Percentiles rank a stretch among this genome's conserved stretches.
Evolutionary conservation across 2,888 invertebrate genomes (phyloP).

Genomic region (Oconnorella tubifera): DNA sequence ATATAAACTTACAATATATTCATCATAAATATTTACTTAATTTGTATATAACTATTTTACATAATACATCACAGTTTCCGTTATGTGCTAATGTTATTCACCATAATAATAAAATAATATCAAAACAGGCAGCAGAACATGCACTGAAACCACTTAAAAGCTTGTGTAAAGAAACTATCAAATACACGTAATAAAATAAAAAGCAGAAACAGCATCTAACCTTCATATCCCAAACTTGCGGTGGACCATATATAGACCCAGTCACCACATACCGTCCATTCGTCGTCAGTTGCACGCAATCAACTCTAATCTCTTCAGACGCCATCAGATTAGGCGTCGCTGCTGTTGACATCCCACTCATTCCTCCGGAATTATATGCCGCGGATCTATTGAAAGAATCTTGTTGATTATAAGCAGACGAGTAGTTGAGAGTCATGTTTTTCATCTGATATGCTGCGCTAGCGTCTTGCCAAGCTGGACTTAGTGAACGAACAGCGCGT

Average conservation of each 20-base stretch:
- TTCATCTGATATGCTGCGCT: slow-evolving; percentile 22
- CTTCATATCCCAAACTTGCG: slow-evolving; percentile 57
- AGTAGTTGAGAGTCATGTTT: slow-evolving; percentile 28
- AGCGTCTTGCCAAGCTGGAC: slow-evolving; percentile 15
- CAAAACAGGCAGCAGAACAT: too few relatives aligned
- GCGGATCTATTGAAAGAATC: slow-evolving; percentile 11
- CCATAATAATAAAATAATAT: too few relatives aligned
- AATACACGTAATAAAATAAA: too few relatives aligned
- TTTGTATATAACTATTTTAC: too few relatives aligned
- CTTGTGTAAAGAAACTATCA: too few relatives aligned
- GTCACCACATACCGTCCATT: slow-evolving; percentile 54
- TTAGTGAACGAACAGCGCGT: slow-evolving; percentile 7
- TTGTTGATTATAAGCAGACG: slow-evolving; percentile 17
- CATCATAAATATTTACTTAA: too few relatives aligned
- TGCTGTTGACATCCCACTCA: not conserved
- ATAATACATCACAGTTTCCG: too few relatives aligned
- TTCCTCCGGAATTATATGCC: not conserved
- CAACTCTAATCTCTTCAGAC: slow-evolving; percentile 54
- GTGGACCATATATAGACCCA: slow-evolving; percentile 54
- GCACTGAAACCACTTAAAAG: too few relatives aligned
- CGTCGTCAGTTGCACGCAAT: slow-evolving; percentile 51
- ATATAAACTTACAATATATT: too few relatives aligned
- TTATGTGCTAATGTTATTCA: too few relatives aligned
- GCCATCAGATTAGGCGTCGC: slow-evolving; percentile 34
- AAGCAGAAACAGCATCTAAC: slow-evolving; percentile 39